Evolutionary conservation across 1,140 invertebrate species (phyloP), one percentile per base, ranked within the genome.

Genomic region (Meloidogyne chitwoodi): DNA sequence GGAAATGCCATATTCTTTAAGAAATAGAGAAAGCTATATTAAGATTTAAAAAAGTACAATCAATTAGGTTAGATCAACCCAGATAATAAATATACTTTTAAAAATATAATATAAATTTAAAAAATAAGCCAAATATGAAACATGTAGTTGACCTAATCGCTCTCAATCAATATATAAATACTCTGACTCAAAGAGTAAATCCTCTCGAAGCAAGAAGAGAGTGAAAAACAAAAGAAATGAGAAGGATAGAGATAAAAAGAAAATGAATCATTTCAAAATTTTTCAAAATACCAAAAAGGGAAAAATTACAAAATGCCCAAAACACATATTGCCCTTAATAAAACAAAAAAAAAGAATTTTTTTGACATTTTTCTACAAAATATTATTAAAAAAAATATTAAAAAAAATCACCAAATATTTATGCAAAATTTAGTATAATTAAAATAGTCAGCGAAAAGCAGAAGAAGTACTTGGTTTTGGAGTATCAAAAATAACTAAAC

Each of bases 1-100:
- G 74, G 74, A 75, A 69, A 75, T 62, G 74, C 70, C 74, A 75
- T 75, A 22, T 24, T 67, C 19, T 19, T 6, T n/a, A 19, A 22
- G 1, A 22, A 66, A 63, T 63, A 64, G 11, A 64, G 8, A 38
- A 38, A 38, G 34, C 34, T 38, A 38, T 31, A 38, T 38, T 38
- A 10, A 38, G 34, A 38, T 38, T 38, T 38, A 10, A 38, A 31
- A 38, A 38, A n/a, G n/a, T n/a, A n/a, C n/a, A n/a, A n/a, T n/a
- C n/a, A n/a, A n/a, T n/a, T n/a, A n/a, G n/a, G n/a, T n/a, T n/a
- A n/a, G n/a, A n/a, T n/a, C n/a, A n/a, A n/a, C n/a, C n/a, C n/a
- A n/a, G n/a, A n/a, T n/a, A n/a, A n/a, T n/a, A n/a, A n/a, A n/a
- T n/a, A n/a, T n/a, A n/a, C n/a, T n/a, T n/a, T n/a, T n/a, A n/a